Conservation (phyloP, 1,140 invertebrate species). For the Ladona fulva region DNA sequence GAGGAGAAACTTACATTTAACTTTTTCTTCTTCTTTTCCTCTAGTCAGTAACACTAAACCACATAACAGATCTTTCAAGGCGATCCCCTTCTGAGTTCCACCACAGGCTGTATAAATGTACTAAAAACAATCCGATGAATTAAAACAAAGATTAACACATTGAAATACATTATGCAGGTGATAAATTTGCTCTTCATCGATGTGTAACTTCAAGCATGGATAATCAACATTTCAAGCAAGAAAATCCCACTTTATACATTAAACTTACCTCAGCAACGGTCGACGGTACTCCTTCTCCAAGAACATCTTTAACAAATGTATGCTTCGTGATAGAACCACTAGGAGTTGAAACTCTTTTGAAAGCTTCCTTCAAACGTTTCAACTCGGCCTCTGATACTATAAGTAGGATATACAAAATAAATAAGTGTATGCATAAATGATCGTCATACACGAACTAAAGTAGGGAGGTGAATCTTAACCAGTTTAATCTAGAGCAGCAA, state of each 20-base stretch:
- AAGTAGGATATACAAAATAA: slow-evolving; percentile 36
- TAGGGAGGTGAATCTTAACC: too few species aligned
- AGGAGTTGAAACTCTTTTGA: slow-evolving; percentile 64
- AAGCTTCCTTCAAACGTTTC: slow-evolving; percentile 71
- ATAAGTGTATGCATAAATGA: background rate
- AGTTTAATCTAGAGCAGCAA: background rate
- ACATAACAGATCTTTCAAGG: slow-evolving; percentile 70
- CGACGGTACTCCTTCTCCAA: slow-evolving; percentile 70
- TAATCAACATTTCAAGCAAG: too few species aligned
- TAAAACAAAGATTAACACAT: too few species aligned
- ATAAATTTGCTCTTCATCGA: background rate
- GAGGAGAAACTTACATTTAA: slow-evolving; percentile 55
- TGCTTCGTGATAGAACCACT: slow-evolving; percentile 60
- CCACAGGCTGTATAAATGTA: slow-evolving; percentile 72
- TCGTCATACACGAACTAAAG: background rate
- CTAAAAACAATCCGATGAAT: slow-evolving; percentile 35
- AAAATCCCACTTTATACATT: slow-evolving; percentile 11
- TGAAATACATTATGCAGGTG: background rate
- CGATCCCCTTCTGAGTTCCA: slow-evolving; percentile 67
- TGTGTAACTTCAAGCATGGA: too few species aligned
- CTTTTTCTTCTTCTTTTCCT: slow-evolving; percentile 73
- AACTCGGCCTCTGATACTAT: slow-evolving; percentile 71
- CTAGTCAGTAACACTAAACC: slow-evolving; percentile 74
- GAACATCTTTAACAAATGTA: slow-evolving; percentile 68
- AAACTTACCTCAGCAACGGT: slow-evolving; percentile 58